A percentile compares a stretch with the other conserved stretches of the same genome.
phyloP scores from a whole-genome alignment of 2,888 invertebrate species.

The Pseudococcus viburni region DNA sequence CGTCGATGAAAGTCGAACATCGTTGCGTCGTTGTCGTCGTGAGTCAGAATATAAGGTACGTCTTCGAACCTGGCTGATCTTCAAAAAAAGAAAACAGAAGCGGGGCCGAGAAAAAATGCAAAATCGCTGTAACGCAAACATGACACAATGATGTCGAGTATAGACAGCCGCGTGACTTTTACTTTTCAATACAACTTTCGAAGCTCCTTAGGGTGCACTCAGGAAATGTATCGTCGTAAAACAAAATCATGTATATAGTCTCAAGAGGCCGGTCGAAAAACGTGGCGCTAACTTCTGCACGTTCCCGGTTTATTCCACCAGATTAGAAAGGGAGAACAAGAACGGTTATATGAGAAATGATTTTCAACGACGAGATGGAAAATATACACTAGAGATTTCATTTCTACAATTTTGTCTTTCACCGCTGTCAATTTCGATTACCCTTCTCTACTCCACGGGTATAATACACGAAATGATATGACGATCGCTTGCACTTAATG shows the following conservation, averaged over 20 bases:
- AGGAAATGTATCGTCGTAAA: conserved; percentile 66
- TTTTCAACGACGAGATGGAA: conserved; percentile 65
- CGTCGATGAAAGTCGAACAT: not conserved
- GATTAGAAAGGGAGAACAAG: conserved; percentile 61
- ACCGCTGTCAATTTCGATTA: conserved; percentile 66
- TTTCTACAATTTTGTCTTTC: conserved; percentile 65
- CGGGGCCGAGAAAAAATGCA: not conserved
- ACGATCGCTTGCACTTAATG: conserved; percentile 63
- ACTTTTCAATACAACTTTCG: conserved; percentile 64
- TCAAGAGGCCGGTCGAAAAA: conserved; percentile 65
- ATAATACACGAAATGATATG: conserved; percentile 58
- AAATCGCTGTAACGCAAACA: conserved; percentile 16
- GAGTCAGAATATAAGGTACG: not conserved
- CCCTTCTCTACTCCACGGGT: conserved; percentile 63
- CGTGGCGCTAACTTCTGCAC: conserved; percentile 65
- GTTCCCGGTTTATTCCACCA: conserved; percentile 60
- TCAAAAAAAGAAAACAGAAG: not conserved
- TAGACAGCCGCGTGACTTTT: conserved; percentile 61
- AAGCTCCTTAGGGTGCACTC: conserved; percentile 65
- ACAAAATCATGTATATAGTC: conserved; percentile 66
- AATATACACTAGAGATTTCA: conserved; percentile 66
- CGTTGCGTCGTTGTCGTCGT: not conserved
- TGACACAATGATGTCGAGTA: conserved; percentile 59
- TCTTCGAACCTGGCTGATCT: not conserved
- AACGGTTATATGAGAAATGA: conserved; percentile 65